phyloP scores from a whole-genome alignment of 2,113 vertebrate species.

The Ascaphus truei region DNA sequence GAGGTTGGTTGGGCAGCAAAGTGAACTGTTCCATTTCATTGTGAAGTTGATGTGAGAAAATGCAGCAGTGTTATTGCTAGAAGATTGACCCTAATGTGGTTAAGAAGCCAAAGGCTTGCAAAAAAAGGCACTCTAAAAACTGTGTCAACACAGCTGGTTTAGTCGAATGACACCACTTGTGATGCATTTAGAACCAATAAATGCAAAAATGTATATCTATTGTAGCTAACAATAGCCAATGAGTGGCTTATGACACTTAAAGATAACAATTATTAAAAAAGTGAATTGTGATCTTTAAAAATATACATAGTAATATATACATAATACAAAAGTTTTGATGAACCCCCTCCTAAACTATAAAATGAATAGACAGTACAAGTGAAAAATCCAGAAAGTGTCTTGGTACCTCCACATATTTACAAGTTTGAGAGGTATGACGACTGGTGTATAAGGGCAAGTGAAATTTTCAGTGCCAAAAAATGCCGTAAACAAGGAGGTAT shows the following conservation, averaged over 20 bases:
- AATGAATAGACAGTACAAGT: not conserved
- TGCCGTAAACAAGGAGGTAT: not conserved
- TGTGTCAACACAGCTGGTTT: not conserved
- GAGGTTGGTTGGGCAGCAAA: too few relatives aligned
- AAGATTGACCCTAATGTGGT: too few relatives aligned
- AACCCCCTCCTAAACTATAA: not conserved
- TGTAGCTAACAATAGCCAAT: not conserved
- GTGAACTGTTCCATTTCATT: too few relatives aligned
- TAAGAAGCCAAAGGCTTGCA: too few relatives aligned
- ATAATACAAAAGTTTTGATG: not conserved
- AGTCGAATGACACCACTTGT: not conserved
- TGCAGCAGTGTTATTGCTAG: too few relatives aligned
- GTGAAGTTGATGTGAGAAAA: too few relatives aligned
- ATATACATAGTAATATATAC: constrained; percentile 18
- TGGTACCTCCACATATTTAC: not conserved
- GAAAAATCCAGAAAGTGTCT: not conserved
- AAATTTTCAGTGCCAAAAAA: not conserved
- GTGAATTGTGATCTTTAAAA: not conserved
- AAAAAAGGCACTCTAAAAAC: not conserved
- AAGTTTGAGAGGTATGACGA: not conserved
- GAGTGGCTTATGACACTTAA: not conserved
- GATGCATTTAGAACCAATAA: too few relatives aligned
- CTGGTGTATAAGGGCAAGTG: not conserved
- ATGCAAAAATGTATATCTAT: not conserved
- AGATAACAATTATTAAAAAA: not conserved